Percentiles rank a stretch among this genome's conserved stretches.
phyloP scores from a whole-genome alignment of 2,888 invertebrate genomes.

The Spisula solida region DNA sequence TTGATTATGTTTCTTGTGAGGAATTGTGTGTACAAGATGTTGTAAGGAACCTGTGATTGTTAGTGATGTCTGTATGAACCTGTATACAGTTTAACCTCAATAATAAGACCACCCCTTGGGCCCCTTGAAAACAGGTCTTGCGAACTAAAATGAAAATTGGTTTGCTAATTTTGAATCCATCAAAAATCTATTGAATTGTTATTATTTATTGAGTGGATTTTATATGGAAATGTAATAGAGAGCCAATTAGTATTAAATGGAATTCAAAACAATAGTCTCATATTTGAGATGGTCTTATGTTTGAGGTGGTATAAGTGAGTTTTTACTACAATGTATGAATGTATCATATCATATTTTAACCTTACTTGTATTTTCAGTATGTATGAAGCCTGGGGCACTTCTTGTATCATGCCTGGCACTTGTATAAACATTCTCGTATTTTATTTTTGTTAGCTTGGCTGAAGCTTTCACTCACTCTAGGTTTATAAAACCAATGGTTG shows the following conservation, averaged over 20 bases:
- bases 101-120: too few species aligned
- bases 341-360: neutral
- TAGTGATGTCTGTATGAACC: neutral
- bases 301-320: too few species aligned
- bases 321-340: too few species aligned
- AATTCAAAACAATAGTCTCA: too few species aligned
- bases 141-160: too few species aligned
- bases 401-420: neutral
- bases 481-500: conserved; percentile 4
- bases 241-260: too few species aligned
- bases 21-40: neutral
- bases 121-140: too few species aligned
- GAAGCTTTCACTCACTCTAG: neutral
- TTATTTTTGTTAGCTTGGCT: neutral
- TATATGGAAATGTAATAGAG: too few species aligned
- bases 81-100: neutral
- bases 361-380: conserved; percentile 16
- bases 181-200: too few species aligned
- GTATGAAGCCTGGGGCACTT: neutral
- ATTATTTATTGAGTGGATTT: too few species aligned
- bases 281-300: too few species aligned
- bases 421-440: neutral
- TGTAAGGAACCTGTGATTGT: neutral
- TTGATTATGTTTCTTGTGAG: neutral
- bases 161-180: too few species aligned